Base-by-base conservation (phyloP, 2,888 invertebrate species). In the Priocnemis perturbator region DNA sequence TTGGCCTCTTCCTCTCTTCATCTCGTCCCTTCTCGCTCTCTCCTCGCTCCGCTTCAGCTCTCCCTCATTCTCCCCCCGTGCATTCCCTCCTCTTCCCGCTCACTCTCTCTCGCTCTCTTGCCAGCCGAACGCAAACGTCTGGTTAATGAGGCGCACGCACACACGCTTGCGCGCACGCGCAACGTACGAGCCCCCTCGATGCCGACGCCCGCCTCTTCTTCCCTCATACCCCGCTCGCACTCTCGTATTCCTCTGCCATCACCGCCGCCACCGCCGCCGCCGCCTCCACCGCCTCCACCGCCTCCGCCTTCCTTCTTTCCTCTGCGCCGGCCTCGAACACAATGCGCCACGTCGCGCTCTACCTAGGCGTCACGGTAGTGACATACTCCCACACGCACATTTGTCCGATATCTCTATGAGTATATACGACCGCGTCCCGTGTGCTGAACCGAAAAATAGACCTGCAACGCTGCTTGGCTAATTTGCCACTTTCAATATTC, bases 311-410 rank as follows among this genome's bases (percentile, higher is more conserved):
- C 69, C 68, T 73, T 78, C 69, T 71, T 69, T 71, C 71, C 76
- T 68, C 71, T 68, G 69, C 69, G 69, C 21, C 65, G 72, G 79
- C 76, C 79, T 78, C 79, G 76, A 79, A 81, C 79, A 85, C 85
- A 83, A 84, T 84, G 80, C 82, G 71, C 77, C 76, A 79, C 83
- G 78, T 81, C 79, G 78, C 81, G 74, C 81, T 79, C 58, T 60
- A 81, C 82, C 83, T 81, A 82, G 81, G 83, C 85, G 83, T 84
- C 84, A 83, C 84, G 82, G 82, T 86, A 86, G 86, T 86, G 85
- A 86, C 81, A 81, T 81, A 86, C 86, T 85, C 84, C 82, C 81
- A 85, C 84, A 83, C 81, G 75, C 78, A 69, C 77, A 76, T 73
- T 70, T 68, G 70, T 69, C 77, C 77, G 81, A 80, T 80, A 80